Evolutionary conservation across 1,140 invertebrate species (phyloP).

Genomic region (Neuroterus valhalla): DNA sequence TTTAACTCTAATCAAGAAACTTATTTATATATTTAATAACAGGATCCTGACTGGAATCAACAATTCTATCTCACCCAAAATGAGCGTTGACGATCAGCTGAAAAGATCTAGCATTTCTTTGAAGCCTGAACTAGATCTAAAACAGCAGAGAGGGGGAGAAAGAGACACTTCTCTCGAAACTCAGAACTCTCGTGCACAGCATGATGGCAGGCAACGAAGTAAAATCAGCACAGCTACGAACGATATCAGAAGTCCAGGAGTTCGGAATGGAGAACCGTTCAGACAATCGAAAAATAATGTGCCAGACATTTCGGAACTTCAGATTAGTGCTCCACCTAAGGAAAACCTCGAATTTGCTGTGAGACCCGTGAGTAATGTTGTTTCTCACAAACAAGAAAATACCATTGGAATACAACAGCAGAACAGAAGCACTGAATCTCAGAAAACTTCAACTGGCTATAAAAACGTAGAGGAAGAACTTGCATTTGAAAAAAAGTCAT

Average conservation of each 20-base stretch:
- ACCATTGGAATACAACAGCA: not conserved
- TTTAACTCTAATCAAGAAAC: conserved; percentile 22
- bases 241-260: too few species aligned
- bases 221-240: too few species aligned
- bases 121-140: not conserved
- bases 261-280: too few species aligned
- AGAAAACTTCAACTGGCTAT: not conserved
- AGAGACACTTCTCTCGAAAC: not conserved
- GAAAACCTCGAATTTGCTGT: not conserved
- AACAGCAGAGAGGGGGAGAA: not conserved
- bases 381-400: not conserved
- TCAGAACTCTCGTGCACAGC: too few species aligned
- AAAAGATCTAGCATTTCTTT: not conserved
- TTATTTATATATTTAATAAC: conserved; percentile 13
- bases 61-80: not conserved
- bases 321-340: too few species aligned
- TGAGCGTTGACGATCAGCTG: too few species aligned
- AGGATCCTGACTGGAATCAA: conserved; percentile 9
- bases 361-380: too few species aligned
- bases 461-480: conserved; percentile 4
- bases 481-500: not conserved
- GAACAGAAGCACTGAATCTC: not conserved
- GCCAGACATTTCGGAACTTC: not conserved
- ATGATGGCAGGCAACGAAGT: too few species aligned
- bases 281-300: too few species aligned